A percentile compares a stretch with the other conserved stretches of the same genome.
Evolutionary conservation across 2,888 invertebrate species (phyloP).

Genomic region (Matsumyia berberina): DNA sequence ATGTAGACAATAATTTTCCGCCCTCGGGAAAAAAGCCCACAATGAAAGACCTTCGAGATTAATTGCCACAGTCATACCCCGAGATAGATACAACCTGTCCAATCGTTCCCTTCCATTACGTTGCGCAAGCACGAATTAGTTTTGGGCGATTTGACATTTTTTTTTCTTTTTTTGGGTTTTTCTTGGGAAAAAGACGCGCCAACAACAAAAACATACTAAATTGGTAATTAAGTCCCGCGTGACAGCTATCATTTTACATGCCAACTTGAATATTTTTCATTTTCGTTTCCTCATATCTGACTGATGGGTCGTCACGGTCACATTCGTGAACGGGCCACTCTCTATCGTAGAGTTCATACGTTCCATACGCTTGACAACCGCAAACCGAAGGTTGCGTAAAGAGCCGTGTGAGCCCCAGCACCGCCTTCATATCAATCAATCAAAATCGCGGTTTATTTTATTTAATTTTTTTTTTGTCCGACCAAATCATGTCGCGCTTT

Average conservation of each 20-base stretch:
- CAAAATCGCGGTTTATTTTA: slow-evolving; percentile 55
- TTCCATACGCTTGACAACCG: slow-evolving; percentile 8
- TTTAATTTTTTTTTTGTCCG: slow-evolving; percentile 11
- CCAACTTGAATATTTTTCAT: slow-evolving; percentile 51
- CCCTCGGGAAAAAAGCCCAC: not conserved
- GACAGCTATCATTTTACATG: slow-evolving; percentile 71
- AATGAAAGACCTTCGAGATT: not conserved
- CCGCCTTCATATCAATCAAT: slow-evolving; percentile 71
- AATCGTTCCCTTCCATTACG: not conserved
- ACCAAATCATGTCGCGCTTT: slow-evolving; percentile 42
- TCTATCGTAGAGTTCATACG: slow-evolving; percentile 19
- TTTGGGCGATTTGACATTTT: slow-evolving; percentile 25
- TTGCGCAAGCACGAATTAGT: slow-evolving; percentile 15
- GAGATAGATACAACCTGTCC: not conserved
- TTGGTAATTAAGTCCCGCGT: slow-evolving; percentile 61
- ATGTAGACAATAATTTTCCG: not conserved
- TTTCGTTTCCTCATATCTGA: slow-evolving; percentile 50
- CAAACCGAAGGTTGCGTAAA: slow-evolving; percentile 42
- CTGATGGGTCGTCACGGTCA: slow-evolving; percentile 64
- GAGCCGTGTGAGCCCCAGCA: not conserved
- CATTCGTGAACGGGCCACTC: slow-evolving; percentile 28
- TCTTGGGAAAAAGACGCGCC: not conserved
- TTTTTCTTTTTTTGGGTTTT: slow-evolving; percentile 3
- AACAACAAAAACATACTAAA: slow-evolving; percentile 27
- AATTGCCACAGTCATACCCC: not conserved